Percentiles rank a stretch among this genome's conserved stretches.
These are phyloP conservation scores for Pseudomyrmex gracilis DNA, from an alignment of 1,140 invertebrate species.

Conservation along the genomic window DNA sequence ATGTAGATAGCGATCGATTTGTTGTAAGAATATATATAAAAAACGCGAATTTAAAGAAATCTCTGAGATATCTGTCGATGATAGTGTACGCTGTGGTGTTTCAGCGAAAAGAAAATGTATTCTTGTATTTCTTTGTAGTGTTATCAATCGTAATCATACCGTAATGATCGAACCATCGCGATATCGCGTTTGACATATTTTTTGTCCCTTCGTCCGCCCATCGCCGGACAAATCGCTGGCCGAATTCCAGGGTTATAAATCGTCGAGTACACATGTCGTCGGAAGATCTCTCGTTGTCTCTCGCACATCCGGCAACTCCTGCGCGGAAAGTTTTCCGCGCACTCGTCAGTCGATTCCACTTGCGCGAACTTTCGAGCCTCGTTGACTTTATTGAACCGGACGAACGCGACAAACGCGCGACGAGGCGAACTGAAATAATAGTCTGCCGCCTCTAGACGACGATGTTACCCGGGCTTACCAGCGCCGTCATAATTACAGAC, in stretches of 20 bases:
- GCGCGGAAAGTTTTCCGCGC: conserved; percentile 39
- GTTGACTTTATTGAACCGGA: conserved; percentile 53
- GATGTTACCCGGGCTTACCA: conserved; percentile 47
- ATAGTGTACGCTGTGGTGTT: background rate
- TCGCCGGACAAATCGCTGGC: conserved; percentile 53
- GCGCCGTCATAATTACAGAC: conserved; percentile 57
- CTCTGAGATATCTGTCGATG: background rate
- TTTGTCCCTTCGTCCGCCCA: conserved; percentile 20
- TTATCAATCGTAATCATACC: conserved; percentile 39
- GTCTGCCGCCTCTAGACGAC: conserved; percentile 37
- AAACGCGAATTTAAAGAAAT: background rate
- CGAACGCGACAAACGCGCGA: conserved; percentile 37
- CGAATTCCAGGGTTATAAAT: conserved; percentile 70
- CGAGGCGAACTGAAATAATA: conserved; percentile 49
- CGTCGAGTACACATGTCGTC: conserved; percentile 35
- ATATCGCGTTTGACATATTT: conserved; percentile 59
- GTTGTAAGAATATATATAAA: background rate
- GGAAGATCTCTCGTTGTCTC: conserved; percentile 65
- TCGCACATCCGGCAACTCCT: conserved; percentile 43
- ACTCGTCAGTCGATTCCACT: conserved; percentile 13
- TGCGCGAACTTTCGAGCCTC: conserved; percentile 36
- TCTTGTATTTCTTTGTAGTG: background rate
- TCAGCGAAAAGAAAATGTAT: conserved; percentile 13
- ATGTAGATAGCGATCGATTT: background rate
- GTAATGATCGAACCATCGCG: conserved; percentile 33